Conservation (phyloP, 2,888 invertebrate species). For the Heterodera filipjevi region DNA sequence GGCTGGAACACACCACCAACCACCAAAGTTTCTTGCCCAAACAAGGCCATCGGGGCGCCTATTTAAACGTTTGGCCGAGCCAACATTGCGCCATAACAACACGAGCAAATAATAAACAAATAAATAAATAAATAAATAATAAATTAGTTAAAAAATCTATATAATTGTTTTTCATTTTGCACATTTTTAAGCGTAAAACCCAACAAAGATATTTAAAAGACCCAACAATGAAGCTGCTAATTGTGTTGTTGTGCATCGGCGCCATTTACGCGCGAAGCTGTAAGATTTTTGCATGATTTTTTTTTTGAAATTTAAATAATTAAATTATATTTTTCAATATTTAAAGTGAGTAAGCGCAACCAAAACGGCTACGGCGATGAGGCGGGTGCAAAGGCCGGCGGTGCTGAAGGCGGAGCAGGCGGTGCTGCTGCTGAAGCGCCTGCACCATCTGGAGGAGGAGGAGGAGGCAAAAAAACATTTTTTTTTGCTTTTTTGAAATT, state of each 20-base stretch:
- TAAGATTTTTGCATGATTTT: not conserved
- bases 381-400: conserved; percentile 37
- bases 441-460: conserved; percentile 31
- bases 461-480: no score
- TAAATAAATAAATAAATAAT: not conserved
- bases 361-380: conserved; percentile 44
- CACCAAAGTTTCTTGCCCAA: not conserved
- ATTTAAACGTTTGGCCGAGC: conserved; percentile 1
- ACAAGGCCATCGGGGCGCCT: conserved; percentile 9
- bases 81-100: not conserved
- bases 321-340: not conserved
- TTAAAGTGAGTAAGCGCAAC: conserved; percentile 40
- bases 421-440: conserved; percentile 35
- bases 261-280: conserved; percentile 4
- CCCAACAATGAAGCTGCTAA: conserved; percentile 9
- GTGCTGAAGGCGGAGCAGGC: conserved; percentile 14
- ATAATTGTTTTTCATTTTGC: not conserved
- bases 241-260: not conserved
- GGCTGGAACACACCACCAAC: not conserved
- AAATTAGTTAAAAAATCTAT: not conserved
- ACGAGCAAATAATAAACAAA: no score
- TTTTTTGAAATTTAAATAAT: not conserved
- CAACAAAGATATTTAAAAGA: not conserved
- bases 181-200: not conserved
- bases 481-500: not conserved